Evolutionary conservation across 1,140 invertebrate species (phyloP).

Genomic region (Caenorhabditis briggsae): DNA sequence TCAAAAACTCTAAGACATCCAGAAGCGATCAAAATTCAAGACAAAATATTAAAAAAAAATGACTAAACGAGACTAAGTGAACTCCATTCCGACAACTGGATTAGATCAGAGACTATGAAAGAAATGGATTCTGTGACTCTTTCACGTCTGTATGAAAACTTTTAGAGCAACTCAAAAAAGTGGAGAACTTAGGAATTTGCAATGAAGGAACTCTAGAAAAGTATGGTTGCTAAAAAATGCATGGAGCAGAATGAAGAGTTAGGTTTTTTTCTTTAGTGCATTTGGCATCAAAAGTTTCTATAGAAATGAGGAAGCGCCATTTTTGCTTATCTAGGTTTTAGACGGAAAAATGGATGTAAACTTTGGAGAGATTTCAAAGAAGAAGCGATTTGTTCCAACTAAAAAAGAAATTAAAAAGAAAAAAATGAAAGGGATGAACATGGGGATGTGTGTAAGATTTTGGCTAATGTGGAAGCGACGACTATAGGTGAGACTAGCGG

Average conservation of each 20-base stretch:
- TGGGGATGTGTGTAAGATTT: not conserved
- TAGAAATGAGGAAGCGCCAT: too few relatives aligned
- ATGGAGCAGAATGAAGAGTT: not conserved
- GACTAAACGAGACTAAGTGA: conserved; percentile 22
- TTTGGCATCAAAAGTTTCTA: not conserved
- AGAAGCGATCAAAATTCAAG: not conserved
- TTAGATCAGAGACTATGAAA: not conserved
- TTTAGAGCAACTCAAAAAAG: not conserved
- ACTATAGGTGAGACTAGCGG: conserved; percentile 25
- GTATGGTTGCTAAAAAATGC: conserved; percentile 10
- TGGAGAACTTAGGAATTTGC: not conserved
- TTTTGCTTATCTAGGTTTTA: not conserved
- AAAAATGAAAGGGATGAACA: conserved; percentile 4
- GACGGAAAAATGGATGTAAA: not conserved
- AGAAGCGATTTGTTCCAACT: not conserved
- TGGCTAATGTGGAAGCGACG: conserved; percentile 33
- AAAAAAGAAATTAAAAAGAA: too few relatives aligned
- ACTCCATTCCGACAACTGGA: conserved; percentile 24
- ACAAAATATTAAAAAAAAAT: not conserved
- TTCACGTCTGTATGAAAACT: not conserved
- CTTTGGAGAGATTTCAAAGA: too few relatives aligned
- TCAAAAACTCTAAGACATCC: too few relatives aligned
- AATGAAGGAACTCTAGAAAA: too few relatives aligned
- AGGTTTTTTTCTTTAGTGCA: not conserved
- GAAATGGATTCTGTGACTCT: not conserved